Base-by-base conservation (phyloP, 2,113 vertebrate genomes). In the Platysteira castanea region DNA sequence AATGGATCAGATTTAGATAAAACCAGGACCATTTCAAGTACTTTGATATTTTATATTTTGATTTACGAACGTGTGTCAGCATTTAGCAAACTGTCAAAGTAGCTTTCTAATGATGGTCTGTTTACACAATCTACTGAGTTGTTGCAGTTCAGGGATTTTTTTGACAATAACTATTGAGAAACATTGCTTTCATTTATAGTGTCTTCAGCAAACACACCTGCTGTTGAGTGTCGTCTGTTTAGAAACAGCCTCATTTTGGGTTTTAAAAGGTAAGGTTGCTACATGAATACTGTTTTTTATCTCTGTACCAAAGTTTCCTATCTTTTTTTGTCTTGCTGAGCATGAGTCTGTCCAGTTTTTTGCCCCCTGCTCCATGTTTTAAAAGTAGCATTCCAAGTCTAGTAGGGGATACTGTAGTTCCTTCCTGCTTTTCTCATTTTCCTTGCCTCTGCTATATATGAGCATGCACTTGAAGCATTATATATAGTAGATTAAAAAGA, bases 261-360 rank as follows among this genome's bases (percentile, higher is more conserved):
- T 93, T 99, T 99, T 97, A 98, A 33, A 97, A 98, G 97, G 99
- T 99, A 98, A 99, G 99, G 15, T 73, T 77, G 56, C 76, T 46
- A 4, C 23, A 30, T 42, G 10, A 67, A 59, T 65, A n/a, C 6
- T 5, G 28, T 1, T 12, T 39, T 37, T 31, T 7, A 1, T 9
- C 13, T 21, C 3, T 41, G 17, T 63, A 44, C 31, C 6, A 8
- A 73, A 83, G 44, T 52, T 71, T 11, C 8, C 5, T 70, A 10
- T 57, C 19, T 37, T 27, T 75, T 75, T 84, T 63, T n/a, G 17
- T 28, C 20, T 39, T 61, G 18, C 26, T 87, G 28, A 70, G 16
- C 11, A 9, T 8, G 44, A 44, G 30, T 46, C 44, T 71, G 27
- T 3, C 2, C 7, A 49, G 31, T 63, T 8, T 69, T 71, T 11